phyloP scores from a whole-genome alignment of 2,888 invertebrate species.

The Andrena dorsata region DNA sequence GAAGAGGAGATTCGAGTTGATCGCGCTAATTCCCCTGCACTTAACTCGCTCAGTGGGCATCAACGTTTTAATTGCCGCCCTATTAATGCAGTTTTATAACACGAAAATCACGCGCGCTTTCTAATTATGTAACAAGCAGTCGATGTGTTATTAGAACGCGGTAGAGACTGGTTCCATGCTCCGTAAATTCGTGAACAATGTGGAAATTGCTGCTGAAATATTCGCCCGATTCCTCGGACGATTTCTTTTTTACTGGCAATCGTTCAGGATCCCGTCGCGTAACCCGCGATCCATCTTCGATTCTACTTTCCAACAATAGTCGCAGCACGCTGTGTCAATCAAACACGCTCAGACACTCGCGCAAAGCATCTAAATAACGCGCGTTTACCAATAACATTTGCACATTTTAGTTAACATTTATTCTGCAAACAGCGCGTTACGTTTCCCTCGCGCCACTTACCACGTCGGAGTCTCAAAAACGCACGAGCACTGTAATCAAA shows the following conservation, averaged over 20 bases:
- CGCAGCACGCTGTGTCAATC: neutral
- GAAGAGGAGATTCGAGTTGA: conserved; percentile 36
- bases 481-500: conserved; percentile 2
- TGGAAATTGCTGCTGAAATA: conserved; percentile 47
- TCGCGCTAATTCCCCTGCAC: conserved; percentile 45
- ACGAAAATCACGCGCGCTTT: conserved; percentile 80
- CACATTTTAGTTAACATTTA: neutral
- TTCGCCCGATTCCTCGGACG: conserved; percentile 60
- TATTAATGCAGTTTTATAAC: conserved; percentile 80
- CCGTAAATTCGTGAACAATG: conserved; percentile 76
- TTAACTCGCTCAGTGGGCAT: conserved; percentile 74
- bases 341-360: neutral
- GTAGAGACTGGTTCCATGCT: conserved; percentile 72
- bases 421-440: neutral
- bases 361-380: neutral
- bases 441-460: too few species aligned
- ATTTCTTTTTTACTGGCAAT: conserved; percentile 67
- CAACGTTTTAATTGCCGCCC: conserved; percentile 79
- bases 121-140: conserved; percentile 82
- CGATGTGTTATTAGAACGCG: conserved; percentile 76
- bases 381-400: neutral
- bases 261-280: conserved; percentile 24
- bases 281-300: conserved; percentile 1
- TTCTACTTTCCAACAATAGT: neutral
- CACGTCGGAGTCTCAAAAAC: neutral